These are phyloP conservation scores for Menura novaehollandiae DNA, from an alignment of 2,113 vertebrate genomes.

Conservation along the genomic window DNA sequence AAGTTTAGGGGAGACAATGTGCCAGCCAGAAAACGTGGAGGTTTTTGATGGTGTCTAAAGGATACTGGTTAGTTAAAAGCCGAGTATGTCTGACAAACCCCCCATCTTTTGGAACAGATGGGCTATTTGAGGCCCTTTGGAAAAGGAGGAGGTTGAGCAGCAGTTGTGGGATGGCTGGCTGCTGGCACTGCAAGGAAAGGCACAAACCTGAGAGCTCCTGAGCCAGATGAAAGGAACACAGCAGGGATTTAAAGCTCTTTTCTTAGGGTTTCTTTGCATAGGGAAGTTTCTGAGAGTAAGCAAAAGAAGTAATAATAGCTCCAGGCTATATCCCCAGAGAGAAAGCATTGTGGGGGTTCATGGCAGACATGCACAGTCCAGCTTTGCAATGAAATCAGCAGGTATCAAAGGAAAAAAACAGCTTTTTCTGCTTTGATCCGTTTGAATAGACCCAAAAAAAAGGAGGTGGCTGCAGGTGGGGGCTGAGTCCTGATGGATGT, in stretches of 20 bases:
- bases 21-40: neutral
- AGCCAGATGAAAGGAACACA: neutral
- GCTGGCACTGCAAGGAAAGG: neutral
- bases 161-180: neutral
- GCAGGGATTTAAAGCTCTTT: neutral
- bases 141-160: neutral
- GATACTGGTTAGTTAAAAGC: neutral
- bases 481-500: neutral
- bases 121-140: neutral
- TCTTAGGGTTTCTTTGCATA: neutral
- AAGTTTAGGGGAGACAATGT: neutral
- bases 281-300: neutral
- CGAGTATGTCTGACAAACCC: neutral
- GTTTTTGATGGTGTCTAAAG: neutral
- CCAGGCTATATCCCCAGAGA: neutral
- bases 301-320: neutral
- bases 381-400: neutral
- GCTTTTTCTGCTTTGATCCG: neutral
- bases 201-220: neutral
- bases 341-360: neutral
- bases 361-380: fast-evolving
- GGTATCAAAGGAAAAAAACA: neutral
- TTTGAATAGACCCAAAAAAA: neutral
- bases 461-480: neutral
- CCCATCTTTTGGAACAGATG: neutral